A percentile compares a stretch with the other conserved stretches of the same genome.
These are phyloP conservation scores for Spheniscus humboldti DNA, from an alignment of 2,797 vertebrate species.

Conservation along the genomic window DNA sequence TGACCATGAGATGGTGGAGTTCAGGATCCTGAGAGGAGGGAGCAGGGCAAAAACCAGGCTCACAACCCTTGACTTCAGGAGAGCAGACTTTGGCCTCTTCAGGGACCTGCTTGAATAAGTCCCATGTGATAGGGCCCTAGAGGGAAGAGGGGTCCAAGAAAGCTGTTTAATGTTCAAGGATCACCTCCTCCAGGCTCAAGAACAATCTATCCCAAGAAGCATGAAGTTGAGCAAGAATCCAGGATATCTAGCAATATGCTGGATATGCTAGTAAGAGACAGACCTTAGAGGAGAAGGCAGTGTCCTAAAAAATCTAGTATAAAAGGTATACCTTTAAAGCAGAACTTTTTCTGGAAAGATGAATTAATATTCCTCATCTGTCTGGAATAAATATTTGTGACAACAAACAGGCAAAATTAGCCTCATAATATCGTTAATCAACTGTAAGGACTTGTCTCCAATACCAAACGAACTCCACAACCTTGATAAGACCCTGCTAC, in stretches of 20 bases:
- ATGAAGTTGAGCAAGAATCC: background rate
- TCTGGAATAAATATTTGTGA: background rate
- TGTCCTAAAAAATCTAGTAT: background rate
- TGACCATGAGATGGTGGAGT: background rate
- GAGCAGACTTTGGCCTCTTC: background rate
- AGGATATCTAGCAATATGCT: background rate
- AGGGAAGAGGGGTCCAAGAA: background rate
- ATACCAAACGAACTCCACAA: background rate
- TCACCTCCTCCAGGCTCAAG: background rate
- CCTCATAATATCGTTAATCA: background rate
- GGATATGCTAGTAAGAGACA: background rate
- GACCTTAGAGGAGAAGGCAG: background rate
- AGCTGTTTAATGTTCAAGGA: background rate
- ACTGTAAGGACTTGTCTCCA: background rate
- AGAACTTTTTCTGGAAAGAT: background rate
- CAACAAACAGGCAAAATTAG: background rate
- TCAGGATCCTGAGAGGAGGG: background rate
- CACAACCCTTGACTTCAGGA: background rate
- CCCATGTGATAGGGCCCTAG: background rate
- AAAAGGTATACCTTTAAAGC: background rate
- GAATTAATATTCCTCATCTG: background rate
- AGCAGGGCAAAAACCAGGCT: background rate
- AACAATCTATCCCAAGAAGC: background rate
- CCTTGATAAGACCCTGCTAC: background rate
- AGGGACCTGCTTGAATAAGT: background rate